Evolutionary conservation across 2,797 vertebrate species (phyloP).

Genomic region (Myotis pilosus): DNA sequence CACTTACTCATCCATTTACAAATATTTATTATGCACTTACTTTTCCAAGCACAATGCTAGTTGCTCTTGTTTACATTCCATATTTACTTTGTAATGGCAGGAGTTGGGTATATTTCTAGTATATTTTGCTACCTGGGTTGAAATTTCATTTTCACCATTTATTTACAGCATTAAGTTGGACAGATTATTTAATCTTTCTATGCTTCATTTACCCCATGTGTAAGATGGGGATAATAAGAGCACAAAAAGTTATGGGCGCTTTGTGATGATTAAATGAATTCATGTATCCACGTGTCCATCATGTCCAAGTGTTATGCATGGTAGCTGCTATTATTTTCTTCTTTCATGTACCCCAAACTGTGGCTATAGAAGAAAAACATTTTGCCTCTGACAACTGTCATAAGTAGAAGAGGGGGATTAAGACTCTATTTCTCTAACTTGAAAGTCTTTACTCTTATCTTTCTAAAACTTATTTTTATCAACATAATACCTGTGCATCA

Average conservation of each 20-base stretch:
- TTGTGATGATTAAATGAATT: constrained; percentile 6
- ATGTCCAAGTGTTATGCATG: not conserved
- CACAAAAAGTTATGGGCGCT: not conserved
- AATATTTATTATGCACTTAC: constrained; percentile 26
- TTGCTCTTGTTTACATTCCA: constrained; percentile 11
- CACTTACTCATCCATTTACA: constrained; percentile 1
- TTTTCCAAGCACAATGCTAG: not conserved
- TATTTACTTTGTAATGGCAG: not conserved
- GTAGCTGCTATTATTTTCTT: not conserved
- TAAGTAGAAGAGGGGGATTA: not conserved
- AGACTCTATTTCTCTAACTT: not conserved
- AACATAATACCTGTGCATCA: not conserved
- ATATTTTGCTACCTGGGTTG: not conserved
- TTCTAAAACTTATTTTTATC: constrained; percentile 3
- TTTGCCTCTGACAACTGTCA: not conserved
- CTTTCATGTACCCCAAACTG: not conserved
- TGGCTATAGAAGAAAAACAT: not conserved
- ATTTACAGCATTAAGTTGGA: not conserved
- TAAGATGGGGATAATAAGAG: not conserved
- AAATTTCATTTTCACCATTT: constrained; percentile 13
- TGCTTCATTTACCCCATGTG: not conserved
- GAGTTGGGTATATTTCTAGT: not conserved
- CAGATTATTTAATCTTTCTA: not conserved
- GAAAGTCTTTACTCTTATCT: not conserved
- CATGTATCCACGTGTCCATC: not conserved